Percentiles rank a stretch among this genome's conserved stretches.
Evolutionary conservation across 2,113 vertebrate species (phyloP).

Genomic region (Osmerus eperlanus): DNA sequence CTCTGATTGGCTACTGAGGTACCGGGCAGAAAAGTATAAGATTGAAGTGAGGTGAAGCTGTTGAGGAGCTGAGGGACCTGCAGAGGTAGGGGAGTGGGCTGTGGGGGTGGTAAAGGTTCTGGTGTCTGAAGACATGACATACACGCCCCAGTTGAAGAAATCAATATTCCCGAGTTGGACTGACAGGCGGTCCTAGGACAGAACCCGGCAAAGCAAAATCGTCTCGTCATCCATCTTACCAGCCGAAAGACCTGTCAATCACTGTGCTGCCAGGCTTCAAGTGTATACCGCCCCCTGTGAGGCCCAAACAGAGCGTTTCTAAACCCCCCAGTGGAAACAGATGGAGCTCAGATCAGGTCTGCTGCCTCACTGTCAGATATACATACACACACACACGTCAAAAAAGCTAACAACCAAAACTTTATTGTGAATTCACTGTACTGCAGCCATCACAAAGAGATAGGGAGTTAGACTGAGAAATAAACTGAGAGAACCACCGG

Average conservation of each 20-base stretch:
- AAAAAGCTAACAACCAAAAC: neutral
- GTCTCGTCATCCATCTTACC: neutral
- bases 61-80: conserved; percentile 2
- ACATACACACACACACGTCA: neutral
- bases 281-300: neutral
- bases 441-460: neutral
- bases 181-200: neutral
- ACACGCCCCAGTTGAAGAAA: neutral
- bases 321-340: neutral
- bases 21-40: conserved; percentile 67
- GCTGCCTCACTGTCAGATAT: neutral
- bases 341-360: conserved; percentile 1
- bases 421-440: neutral
- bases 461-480: too few relatives aligned
- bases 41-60: conserved; percentile 44
- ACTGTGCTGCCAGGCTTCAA: neutral
- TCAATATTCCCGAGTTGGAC: neutral
- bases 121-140: neutral
- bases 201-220: neutral
- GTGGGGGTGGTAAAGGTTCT: conserved; percentile 21
- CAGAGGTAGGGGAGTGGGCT: conserved; percentile 21
- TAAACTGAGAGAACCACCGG: too few relatives aligned
- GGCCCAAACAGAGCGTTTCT: neutral
- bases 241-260: neutral
- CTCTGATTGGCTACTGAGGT: conserved; percentile 70